Evolutionary conservation across 2,113 vertebrate species (phyloP).

Genomic region (Capreolus pygargus): DNA sequence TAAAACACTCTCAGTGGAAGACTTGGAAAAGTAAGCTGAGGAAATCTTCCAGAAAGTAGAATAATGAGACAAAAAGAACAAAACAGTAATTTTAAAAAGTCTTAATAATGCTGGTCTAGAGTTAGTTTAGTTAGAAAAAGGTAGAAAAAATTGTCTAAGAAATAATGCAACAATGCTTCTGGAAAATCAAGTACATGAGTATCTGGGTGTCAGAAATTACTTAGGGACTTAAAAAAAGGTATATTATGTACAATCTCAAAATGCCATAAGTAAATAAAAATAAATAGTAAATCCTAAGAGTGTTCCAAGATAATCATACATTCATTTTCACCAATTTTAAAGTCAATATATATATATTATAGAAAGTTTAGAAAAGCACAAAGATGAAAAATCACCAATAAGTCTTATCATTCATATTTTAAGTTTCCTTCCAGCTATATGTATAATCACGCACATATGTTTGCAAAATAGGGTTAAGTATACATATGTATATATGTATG

Average conservation of each 20-base stretch:
- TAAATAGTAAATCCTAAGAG: neutral
- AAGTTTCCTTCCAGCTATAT: neutral
- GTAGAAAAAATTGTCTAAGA: neutral
- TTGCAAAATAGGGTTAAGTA: neutral
- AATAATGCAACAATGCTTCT: neutral
- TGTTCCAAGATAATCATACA: neutral
- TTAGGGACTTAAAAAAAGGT: neutral
- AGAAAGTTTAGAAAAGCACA: neutral
- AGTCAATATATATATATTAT: neutral
- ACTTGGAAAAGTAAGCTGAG: neutral
- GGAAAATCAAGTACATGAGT: neutral
- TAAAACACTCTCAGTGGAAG: neutral
- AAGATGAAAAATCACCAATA: neutral
- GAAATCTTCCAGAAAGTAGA: neutral
- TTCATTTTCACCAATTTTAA: neutral
- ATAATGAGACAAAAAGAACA: neutral
- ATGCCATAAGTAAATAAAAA: neutral
- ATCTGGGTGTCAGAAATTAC: neutral
- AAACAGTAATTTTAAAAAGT: neutral
- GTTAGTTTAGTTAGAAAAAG: neutral
- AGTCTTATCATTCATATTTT: neutral
- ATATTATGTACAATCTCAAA: neutral
- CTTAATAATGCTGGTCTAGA: neutral
- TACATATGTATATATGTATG: neutral
- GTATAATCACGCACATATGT: neutral